Evolutionary conservation across 2,113 vertebrate genomes (phyloP), one percentile per base, ranked within the genome.

Genomic region (Thunnus maccoyii): DNA sequence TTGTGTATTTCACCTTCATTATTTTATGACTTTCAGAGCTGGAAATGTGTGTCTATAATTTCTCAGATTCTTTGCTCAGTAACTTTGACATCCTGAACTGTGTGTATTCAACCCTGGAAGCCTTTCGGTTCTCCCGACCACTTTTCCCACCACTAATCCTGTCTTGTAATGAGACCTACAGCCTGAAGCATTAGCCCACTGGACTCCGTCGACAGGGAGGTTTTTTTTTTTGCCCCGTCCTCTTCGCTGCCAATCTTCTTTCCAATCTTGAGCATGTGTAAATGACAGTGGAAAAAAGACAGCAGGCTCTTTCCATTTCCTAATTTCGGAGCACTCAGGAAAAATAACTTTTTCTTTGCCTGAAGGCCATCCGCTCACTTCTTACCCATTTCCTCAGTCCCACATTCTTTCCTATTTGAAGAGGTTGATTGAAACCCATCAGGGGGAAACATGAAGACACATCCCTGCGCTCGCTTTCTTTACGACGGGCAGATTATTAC

Each of bases 231-330:
- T 46, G 72, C 48, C 13, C 32, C 32, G 36, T 64, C 44, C 51
- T 30, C 48, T 25, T 68, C 17, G 12, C 48, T 22, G 60, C 58
- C 78, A 91, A 91, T 92, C 87, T 82, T 62, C 79, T 83, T 82
- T 92, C 79, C 79, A 69, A 91, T 89, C 87, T 80, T 2, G 2
- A 78, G 46, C 0, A 15, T 75, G 83, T 85, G 88, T 66, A 61
- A 78, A 75, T 65, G 78, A 67, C 56, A 54, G 69, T 75, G 86
- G 85, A 67, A 71, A 82, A 82, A 65, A 73, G 51, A 61, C 63
- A 64, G 20, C 54, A 8, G 67, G 66, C 68, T 67, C 68, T 92
- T 91, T 92, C 86, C 86, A 76, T 66, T 88, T 92, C 79, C 86
- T 55, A 84, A 83, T 76, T 77, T 65, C 81, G 74, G 76, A 89